Percentiles rank a stretch among this genome's conserved stretches.
Conservation (phyloP, 2,888 invertebrate species). For the Morpho achilles region DNA sequence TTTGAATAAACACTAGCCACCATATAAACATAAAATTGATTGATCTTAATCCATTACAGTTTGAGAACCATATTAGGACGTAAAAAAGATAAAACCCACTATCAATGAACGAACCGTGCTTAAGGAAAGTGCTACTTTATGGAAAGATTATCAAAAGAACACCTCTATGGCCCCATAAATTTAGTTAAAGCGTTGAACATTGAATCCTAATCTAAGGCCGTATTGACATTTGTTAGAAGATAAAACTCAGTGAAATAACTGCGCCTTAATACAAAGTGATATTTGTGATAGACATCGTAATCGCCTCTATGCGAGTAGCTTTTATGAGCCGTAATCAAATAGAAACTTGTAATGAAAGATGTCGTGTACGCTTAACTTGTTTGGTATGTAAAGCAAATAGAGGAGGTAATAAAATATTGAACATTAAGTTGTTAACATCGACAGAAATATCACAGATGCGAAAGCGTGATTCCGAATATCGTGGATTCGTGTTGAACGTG, state of each 20-base stretch:
- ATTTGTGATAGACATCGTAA: slow-evolving; percentile 76
- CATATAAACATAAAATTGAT: slow-evolving; percentile 56
- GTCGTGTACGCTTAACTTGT: slow-evolving; percentile 64
- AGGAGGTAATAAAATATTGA: slow-evolving; percentile 70
- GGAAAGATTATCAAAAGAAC: slow-evolving; percentile 37
- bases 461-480: slow-evolving; percentile 48
- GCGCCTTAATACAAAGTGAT: slow-evolving; percentile 54
- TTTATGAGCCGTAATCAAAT: slow-evolving; percentile 77
- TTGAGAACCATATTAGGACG: slow-evolving; percentile 37
- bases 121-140: slow-evolving; percentile 43
- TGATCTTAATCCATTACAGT: slow-evolving; percentile 34
- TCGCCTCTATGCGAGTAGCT: slow-evolving; percentile 63
- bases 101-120: slow-evolving; percentile 48
- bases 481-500: slow-evolving; percentile 27
- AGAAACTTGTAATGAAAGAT: slow-evolving; percentile 78
- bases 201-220: slow-evolving; percentile 36
- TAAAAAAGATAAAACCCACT: slow-evolving; percentile 32
- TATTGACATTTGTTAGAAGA: slow-evolving; percentile 32
- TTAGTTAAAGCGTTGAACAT: slow-evolving; percentile 32
- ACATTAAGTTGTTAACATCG: slow-evolving; percentile 63
- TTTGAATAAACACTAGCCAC: slow-evolving; percentile 43
- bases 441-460: slow-evolving; percentile 43
- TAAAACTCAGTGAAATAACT: slow-evolving; percentile 28
- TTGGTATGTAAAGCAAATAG: slow-evolving; percentile 68
- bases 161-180: slow-evolving; percentile 33